phyloP scores from a whole-genome alignment of 2,888 invertebrate genomes.

The Axea sp. region DNA sequence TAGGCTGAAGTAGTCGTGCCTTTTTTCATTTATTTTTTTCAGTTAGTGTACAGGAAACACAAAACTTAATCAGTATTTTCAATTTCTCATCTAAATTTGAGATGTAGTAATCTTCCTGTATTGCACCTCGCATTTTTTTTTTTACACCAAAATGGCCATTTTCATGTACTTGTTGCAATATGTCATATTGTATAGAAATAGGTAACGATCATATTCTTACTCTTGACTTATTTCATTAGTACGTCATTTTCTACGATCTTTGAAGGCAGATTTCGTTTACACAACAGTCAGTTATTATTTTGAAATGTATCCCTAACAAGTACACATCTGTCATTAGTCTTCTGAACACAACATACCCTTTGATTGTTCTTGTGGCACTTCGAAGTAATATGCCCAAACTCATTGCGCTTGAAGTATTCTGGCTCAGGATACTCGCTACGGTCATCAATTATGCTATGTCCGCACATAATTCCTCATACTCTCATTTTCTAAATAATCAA shows the following conservation, averaged over 20 bases:
- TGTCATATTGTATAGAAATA: background rate
- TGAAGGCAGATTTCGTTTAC: no score
- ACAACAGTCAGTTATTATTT: no score
- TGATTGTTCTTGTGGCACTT: background rate
- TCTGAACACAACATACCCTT: constrained; percentile 1
- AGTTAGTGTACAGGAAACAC: constrained; percentile 21
- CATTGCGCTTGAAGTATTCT: background rate
- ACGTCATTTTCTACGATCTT: no score
- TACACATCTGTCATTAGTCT: background rate
- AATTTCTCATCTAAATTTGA: constrained; percentile 44
- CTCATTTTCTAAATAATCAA: no score
- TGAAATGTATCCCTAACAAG: no score
- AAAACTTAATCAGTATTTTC: constrained; percentile 23
- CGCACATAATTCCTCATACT: no score
- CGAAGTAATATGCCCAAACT: constrained; percentile 2
- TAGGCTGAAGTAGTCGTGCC: constrained; percentile 17
- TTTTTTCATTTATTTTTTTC: constrained; percentile 19
- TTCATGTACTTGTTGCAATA: constrained; percentile 20
- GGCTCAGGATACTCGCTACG: no score
- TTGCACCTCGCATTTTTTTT: constrained; percentile 43
- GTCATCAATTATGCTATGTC: no score
- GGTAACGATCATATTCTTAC: no score
- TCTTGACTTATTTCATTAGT: no score
- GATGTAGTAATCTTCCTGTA: constrained; percentile 37
- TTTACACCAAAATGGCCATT: constrained; percentile 51